A percentile compares a stretch with the other conserved stretches of the same genome.
These are phyloP conservation scores for Lepilemur septentrionalis DNA, from an alignment of 2,797 vertebrate genomes.

Conservation along the genomic window DNA sequence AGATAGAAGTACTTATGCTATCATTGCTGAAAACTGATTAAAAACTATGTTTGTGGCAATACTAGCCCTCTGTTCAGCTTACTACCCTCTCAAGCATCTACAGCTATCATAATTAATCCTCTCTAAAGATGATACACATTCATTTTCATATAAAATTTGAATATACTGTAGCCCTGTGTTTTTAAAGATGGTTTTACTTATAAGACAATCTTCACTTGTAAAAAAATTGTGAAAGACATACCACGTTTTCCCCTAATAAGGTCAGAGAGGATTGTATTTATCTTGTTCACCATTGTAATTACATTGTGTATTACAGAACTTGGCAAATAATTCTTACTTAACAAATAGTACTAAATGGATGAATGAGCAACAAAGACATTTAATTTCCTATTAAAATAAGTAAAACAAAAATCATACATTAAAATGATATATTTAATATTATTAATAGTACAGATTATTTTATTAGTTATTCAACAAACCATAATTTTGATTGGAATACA, in stretches of 20 bases:
- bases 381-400: not conserved
- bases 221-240: not conserved
- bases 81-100: not conserved
- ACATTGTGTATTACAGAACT: not conserved
- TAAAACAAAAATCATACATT: not conserved
- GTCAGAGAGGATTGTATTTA: not conserved
- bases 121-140: not conserved
- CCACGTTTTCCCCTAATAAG: not conserved
- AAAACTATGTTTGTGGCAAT: not conserved
- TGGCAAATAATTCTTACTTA: not conserved
- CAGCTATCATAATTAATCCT: not conserved
- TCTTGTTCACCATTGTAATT: not conserved
- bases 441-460: constrained; percentile 22
- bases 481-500: constrained; percentile 57
- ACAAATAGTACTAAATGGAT: not conserved
- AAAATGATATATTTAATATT: constrained; percentile 41
- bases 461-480: constrained; percentile 47
- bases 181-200: not conserved
- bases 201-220: not conserved
- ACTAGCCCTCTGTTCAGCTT: not conserved
- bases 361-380: not conserved
- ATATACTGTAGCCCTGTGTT: not conserved
- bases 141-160: not conserved
- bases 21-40: not conserved
- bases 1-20: not conserved